phyloP scores from a whole-genome alignment of 2,113 vertebrate genomes.

The Romanogobio albipinnatus region DNA sequence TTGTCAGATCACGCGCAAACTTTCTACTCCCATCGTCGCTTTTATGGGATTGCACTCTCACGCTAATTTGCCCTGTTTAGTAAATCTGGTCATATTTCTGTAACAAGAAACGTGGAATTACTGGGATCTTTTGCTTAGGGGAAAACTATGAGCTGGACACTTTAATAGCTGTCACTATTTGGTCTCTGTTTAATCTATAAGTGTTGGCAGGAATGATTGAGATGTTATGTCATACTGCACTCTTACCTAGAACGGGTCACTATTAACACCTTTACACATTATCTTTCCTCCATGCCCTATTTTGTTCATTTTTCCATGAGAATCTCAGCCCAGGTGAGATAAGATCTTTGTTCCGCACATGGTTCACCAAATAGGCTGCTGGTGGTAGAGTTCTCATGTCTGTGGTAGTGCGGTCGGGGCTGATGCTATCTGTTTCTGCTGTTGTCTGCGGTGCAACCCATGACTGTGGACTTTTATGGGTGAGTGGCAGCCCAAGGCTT shows the following conservation, averaged over 20 bases:
- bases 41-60: too few species aligned
- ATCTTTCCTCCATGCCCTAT: background rate
- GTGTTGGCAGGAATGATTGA: background rate
- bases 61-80: too few species aligned
- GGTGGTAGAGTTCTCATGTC: constrained; percentile 42
- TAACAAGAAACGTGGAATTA: background rate
- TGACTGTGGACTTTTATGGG: constrained; percentile 25
- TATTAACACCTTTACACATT: background rate
- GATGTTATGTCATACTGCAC: background rate
- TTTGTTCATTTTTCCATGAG: constrained; percentile 9
- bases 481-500: constrained; percentile 17
- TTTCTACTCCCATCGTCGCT: too few species aligned
- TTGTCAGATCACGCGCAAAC: too few species aligned
- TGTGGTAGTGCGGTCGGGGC: background rate
- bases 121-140: background rate
- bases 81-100: background rate
- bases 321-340: constrained; percentile 7
- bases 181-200: background rate
- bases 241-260: background rate
- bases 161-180: background rate
- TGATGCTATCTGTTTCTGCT: constrained; percentile 55
- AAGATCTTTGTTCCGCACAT: background rate
- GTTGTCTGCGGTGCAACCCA: constrained; percentile 41
- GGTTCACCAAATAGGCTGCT: constrained; percentile 10
- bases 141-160: background rate